Evolutionary conservation across 2,797 vertebrate species (phyloP), one percentile per base, ranked within the genome.

Genomic region (Clangula hyemalis): DNA sequence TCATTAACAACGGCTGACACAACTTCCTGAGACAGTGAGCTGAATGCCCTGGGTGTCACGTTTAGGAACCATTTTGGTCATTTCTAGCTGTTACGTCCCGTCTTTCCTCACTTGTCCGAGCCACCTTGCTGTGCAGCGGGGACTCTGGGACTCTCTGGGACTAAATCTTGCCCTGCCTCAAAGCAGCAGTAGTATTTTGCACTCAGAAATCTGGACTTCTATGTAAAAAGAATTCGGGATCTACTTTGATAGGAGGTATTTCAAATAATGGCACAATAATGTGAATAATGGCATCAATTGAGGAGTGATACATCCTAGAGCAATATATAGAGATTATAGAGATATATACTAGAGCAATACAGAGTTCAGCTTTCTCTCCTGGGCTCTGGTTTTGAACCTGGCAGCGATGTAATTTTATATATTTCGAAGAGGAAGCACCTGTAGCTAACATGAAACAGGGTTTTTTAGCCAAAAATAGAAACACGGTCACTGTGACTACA

Each of bases 401-500:
- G 61, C 64, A 17, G 4, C 3, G 57, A 41, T 34, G 13, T 43
- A 66, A 57, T 86, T 94, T 97, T 80, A 58, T 49, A 20, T 41
- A 77, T 62, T 73, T 88, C 36, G 65, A 87, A 73, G 83, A 96
- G 90, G 91, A 97, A 97, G 80, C 94, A 97, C 96, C 97, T 97
- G 97, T 93, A 85, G 38, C 69, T 83, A 78, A 92, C 27, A 43
- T 64, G 65, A 85, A 96, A 83, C 45, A 61, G 56, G 17, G 39
- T 25, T 57, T 85, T 64, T 58, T 75, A 72, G 57, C 38, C 83
- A 68, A 78, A 84, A 49, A 85, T 58, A 71, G 22, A 81, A 43
- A 54, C 0, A 30, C 16, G 38, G 69, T 41, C 64, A 34, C 62
- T 64, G 53, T 41, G 71, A 36, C 43, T 73, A 43, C 25, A 6